These are phyloP conservation scores for Embiotoca jacksoni DNA, from an alignment of 2,113 vertebrate species.

Conservation along the genomic window DNA sequence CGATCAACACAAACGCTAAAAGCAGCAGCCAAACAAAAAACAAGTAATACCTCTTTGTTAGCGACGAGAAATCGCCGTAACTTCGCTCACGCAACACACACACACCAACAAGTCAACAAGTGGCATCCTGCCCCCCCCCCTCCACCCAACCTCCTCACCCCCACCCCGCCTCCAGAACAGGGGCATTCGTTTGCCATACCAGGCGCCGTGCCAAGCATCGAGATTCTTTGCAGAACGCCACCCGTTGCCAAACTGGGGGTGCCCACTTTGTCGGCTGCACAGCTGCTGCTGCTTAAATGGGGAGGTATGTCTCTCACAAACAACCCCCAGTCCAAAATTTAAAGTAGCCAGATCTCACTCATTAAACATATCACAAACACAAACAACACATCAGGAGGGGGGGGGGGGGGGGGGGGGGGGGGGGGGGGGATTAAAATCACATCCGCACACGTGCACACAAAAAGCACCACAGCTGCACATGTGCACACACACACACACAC, in stretches of 20 bases:
- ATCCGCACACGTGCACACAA: constrained; percentile 18
- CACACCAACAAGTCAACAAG: constrained; percentile 82
- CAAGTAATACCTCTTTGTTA: constrained; percentile 46
- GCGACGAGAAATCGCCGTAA: constrained; percentile 25
- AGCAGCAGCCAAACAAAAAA: constrained; percentile 36
- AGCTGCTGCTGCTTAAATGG: constrained; percentile 74
- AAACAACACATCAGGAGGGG: constrained; percentile 29
- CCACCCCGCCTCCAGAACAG: constrained; percentile 1
- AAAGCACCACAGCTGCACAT: constrained; percentile 36
- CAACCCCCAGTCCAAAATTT: constrained; percentile 54
- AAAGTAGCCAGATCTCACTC: constrained; percentile 55
- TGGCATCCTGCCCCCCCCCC: constrained; percentile 60
- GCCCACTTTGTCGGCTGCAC: constrained; percentile 63
- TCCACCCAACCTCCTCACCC: not conserved
- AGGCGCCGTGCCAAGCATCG: constrained; percentile 74
- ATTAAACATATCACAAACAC: constrained; percentile 16
- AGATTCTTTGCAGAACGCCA: constrained; percentile 75
- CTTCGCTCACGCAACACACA: constrained; percentile 36
- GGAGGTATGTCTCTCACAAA: constrained; percentile 50
- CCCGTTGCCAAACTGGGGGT: constrained; percentile 69
- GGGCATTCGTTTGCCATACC: constrained; percentile 63
- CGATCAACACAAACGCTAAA: constrained; percentile 49
- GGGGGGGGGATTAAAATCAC: constrained; percentile 12
- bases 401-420: not conserved
- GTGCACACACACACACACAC: constrained; percentile 13